Evolutionary conservation across 2,888 invertebrate genomes (phyloP), one percentile per base, ranked within the genome.

Genomic region (Sialis fuliginosa): DNA sequence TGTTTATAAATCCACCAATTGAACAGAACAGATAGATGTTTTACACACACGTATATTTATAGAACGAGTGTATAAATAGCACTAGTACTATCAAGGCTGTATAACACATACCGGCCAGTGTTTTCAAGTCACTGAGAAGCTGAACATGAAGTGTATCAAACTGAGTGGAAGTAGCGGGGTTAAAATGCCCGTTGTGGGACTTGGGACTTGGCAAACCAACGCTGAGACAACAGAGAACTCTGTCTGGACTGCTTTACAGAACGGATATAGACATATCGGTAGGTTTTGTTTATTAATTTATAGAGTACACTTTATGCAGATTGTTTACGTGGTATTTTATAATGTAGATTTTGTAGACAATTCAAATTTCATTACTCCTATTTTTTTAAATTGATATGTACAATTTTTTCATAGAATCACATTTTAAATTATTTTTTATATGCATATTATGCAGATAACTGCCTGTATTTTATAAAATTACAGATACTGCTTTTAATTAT

Each of bases 401-500:
- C 22, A 22, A 22, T 22, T 22, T 22, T 22, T 22, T 22, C 35
- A 35, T n/a, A 35, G 8, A 35, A 35, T 3, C n/a, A 35, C 35
- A 35, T 35, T n/a, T 9, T 9, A 35, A 8, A 35, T 35, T 35
- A 42, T 32, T 30, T 22, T 30, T 10, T 43, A 34, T 5, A 1
- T 43, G 12, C n/a, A 10, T 8, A 9, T 43, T 30, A 6, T 33
- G 32, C 31, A 10, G 8, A 32, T 30, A 43, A 8, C n/a, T 37
- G 39, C 37, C 22, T 46, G 30, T 30, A 39, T 48, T 41, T 37
- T 30, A 40, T 34, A 6, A 5, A 44, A 47, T 51, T 54, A 22
- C 81, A 53, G 86, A 87, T 59, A 86, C 86, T 8, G 86, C 86
- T 32, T 79, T 79, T 58, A 79, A 80, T 64, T 87, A 87, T 57